A percentile compares a stretch with the other conserved stretches of the same genome.
Conservation (phyloP, 2,888 invertebrate genomes). For the Hyles lineata region DNA sequence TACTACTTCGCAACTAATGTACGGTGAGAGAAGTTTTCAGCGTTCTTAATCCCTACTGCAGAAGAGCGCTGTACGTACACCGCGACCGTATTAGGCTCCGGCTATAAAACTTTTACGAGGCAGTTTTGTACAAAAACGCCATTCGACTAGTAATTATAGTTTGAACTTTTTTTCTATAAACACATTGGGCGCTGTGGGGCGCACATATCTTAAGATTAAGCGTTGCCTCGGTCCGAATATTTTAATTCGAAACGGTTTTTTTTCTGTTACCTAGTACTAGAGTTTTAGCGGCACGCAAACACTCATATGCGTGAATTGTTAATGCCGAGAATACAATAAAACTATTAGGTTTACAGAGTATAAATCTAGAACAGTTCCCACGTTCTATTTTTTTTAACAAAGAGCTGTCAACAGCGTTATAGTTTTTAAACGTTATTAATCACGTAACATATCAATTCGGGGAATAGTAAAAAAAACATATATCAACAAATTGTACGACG, state of each 20-base stretch:
- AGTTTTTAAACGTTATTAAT: background rate
- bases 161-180: slow-evolving; percentile 43
- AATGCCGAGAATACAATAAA: slow-evolving; percentile 7
- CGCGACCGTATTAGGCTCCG: slow-evolving; percentile 51
- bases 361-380: slow-evolving; percentile 21
- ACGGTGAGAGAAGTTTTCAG: slow-evolving; percentile 36
- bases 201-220: slow-evolving; percentile 16
- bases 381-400: slow-evolving; percentile 22
- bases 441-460: background rate
- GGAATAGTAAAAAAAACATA: background rate
- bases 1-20: slow-evolving; percentile 23
- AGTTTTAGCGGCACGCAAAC: slow-evolving; percentile 7
- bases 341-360: background rate
- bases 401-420: background rate
- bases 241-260: slow-evolving; percentile 16
- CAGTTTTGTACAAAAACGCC: slow-evolving; percentile 47
- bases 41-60: slow-evolving; percentile 50
- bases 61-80: slow-evolving; percentile 56
- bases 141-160: slow-evolving; percentile 49
- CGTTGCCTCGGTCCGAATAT: slow-evolving; percentile 18
- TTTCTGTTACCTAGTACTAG: slow-evolving; percentile 13
- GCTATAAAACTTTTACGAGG: slow-evolving; percentile 63
- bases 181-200: background rate
- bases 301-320: slow-evolving; percentile 20
- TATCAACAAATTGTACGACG: background rate